These are phyloP conservation scores for Dicyrtoma fusca DNA, from an alignment of 2,888 invertebrate species.

Conservation along the genomic window DNA sequence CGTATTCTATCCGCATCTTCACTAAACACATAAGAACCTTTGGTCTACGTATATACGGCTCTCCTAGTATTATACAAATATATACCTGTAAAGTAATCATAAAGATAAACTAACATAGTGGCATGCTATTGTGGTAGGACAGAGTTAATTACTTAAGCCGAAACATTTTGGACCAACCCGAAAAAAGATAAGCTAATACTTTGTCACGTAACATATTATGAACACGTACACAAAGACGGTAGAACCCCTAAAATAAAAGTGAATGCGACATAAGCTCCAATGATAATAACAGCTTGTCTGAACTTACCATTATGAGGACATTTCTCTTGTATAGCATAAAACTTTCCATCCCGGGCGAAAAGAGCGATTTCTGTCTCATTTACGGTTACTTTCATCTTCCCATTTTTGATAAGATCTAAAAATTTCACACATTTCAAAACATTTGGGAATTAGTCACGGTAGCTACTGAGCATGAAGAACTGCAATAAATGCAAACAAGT, in stretches of 20 bases:
- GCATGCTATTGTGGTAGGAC: no score
- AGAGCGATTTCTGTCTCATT: conserved; percentile 51
- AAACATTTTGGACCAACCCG: no score
- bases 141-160: no score
- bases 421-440: background rate
- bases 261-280: background rate
- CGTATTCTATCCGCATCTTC: no score
- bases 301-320: conserved; percentile 52
- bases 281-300: background rate
- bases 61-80: no score
- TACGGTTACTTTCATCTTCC: conserved; percentile 41
- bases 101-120: no score
- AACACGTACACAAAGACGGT: background rate
- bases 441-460: background rate
- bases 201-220: background rate
- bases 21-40: no score
- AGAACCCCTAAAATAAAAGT: background rate
- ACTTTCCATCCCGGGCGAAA: conserved; percentile 38
- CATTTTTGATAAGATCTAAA: conserved; percentile 40
- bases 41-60: no score
- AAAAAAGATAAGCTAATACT: no score
- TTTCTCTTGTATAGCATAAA: conserved; percentile 49
- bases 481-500: no score
- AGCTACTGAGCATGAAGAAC: no score
- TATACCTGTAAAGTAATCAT: no score